Base-by-base conservation (phyloP, 2,113 vertebrate species). In the Artemisiospiza belli region DNA sequence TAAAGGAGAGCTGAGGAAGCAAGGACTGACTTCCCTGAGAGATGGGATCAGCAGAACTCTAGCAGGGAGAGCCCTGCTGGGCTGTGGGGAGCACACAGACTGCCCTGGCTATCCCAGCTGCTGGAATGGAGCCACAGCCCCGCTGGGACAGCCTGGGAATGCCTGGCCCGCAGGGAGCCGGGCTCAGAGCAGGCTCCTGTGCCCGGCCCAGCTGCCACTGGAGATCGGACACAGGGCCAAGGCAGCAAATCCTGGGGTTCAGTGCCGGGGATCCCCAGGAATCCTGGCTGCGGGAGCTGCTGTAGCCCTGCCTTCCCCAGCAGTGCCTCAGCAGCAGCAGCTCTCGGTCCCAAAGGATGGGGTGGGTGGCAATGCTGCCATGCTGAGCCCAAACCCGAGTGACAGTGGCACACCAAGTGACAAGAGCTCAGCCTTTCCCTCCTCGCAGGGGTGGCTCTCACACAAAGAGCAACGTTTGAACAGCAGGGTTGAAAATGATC, bases 11-110 rank as follows among this genome's bases (percentile, higher is more conserved):
- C 31, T 61, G 20, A 77, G 88, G 30, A 51, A 78, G 79, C 24
- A 22, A 69, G 44, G 55, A 51, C 22, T 23, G 47, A 5, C 51
- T 10, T 59, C 23, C 5, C 0, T 17, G 5, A 18, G 23, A 31
- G 72, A 52, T 52, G 61, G 2, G 28, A 24, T 49, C 30, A 27
- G 47, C 86, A 64, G 2, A 57, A 31, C 20, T 57, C 11, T 30
- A 1, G 0, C 5, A 7, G 0, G 18, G 52, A 63, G 22, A 24
- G 57, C 28, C 2, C 13, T 6, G 2, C 58, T 2, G 41, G 41
- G 5, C 33, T 3, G 1, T 2, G 30, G 37, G 66, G 31, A 35
- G 73, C 55, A 22, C 11, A 5, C 20, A 7, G 31, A 7, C 41
- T n/a, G 2, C 6, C 67, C 31, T 4, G 30, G 21, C 43, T 15